These are phyloP conservation scores for Drosophila gunungcola DNA, from an alignment of 1,140 invertebrate genomes.

Conservation along the genomic window DNA sequence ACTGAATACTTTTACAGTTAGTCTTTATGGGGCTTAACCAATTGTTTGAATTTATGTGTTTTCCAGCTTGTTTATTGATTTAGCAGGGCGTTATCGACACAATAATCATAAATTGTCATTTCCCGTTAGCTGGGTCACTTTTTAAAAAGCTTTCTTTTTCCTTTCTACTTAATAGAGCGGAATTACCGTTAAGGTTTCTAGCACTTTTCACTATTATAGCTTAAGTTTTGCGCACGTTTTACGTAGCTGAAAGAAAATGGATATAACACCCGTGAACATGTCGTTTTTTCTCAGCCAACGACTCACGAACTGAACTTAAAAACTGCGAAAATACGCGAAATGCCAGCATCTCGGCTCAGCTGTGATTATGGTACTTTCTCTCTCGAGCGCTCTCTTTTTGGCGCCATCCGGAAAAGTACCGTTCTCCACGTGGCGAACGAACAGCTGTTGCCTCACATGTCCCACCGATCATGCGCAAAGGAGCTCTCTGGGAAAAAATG, in stretches of 20 bases:
- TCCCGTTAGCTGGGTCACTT: background rate
- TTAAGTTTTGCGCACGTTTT: slow-evolving; percentile 46
- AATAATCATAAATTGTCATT: background rate
- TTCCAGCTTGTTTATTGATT: slow-evolving; percentile 7
- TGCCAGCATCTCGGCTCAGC: slow-evolving; percentile 70
- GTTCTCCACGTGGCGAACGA: slow-evolving; percentile 51
- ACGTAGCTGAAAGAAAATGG: slow-evolving; percentile 5
- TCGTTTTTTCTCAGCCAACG: slow-evolving; percentile 68
- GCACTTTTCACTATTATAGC: slow-evolving; percentile 8
- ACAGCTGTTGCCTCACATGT: slow-evolving; percentile 55
- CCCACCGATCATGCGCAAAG: slow-evolving; percentile 14
- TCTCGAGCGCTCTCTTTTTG: slow-evolving; percentile 44
- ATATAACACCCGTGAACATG: slow-evolving; percentile 38
- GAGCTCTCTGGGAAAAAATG: background rate
- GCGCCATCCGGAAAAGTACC: slow-evolving; percentile 50
- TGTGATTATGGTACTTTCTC: slow-evolving; percentile 56
- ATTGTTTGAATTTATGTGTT: slow-evolving; percentile 1
- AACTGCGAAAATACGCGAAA: slow-evolving; percentile 24
- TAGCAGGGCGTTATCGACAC: too few species aligned
- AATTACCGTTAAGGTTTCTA: background rate
- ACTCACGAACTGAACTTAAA: slow-evolving; percentile 64
- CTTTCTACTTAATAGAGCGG: slow-evolving; percentile 1
- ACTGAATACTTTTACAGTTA: background rate
- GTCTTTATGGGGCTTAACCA: background rate
- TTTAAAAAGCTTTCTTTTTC: background rate